Evolutionary conservation across 2,797 vertebrate genomes (phyloP), one percentile per base, ranked within the genome.

Genomic region (Balearica regulorum): DNA sequence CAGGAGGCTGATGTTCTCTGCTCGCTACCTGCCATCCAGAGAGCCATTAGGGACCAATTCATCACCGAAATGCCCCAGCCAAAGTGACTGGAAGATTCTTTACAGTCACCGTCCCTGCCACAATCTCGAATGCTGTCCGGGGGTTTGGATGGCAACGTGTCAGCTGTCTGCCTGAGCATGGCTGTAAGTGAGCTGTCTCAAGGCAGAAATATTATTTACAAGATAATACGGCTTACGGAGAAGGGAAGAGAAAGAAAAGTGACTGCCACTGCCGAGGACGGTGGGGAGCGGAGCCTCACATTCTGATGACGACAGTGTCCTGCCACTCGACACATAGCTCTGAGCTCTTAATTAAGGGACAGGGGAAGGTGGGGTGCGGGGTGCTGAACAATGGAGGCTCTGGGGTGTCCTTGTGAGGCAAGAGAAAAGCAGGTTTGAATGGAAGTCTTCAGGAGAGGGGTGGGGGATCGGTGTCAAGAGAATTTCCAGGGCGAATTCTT

Each of bases 141-240:
- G n/a, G 80, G 49, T 19, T 87, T 39, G 84, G 83, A 51, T 35
- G 75, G 72, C 17, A 60, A 53, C 33, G 3, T 62, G 44, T 90
- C 68, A 80, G 57, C 87, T 87, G 54, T 62, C 76, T 95, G 88
- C 77, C 58, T 46, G 48, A 92, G 85, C 70, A 41, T 1, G 35
- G 81, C 87, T 70, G 22, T 37, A 89, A 90, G 78, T 33, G 85
- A 96, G 82, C 89, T 95, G 89, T 85, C 95, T 78, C 79, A 33
- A 53, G 90, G 86, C 93, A 90, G 83, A 76, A 84, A 73, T 85
- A 37, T 96, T 87, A 91, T 96, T 97, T 96, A 92, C 61, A 51
- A 73, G 92, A 58, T 85, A 89, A 29, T 21, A 83, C 57, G 57
- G 85, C 76, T 94, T 19, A 11, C 2, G 39, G 79, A 91, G 85